Conservation (phyloP, 2,113 vertebrate species). For the Eudyptes chrysolophus region DNA sequence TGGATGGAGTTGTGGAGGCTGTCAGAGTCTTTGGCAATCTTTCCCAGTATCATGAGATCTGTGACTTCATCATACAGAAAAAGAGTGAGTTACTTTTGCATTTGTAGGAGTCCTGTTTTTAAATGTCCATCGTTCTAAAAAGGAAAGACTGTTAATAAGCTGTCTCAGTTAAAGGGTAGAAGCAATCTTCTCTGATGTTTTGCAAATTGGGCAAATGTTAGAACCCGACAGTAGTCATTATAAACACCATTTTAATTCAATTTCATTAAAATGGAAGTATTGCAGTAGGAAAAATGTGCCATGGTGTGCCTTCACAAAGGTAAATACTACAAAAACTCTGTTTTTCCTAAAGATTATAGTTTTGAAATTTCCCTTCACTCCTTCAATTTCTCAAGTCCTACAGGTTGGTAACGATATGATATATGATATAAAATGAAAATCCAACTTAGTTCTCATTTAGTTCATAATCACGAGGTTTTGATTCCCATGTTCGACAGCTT, state of each 20-base stretch:
- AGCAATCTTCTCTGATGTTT: neutral
- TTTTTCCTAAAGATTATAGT: neutral
- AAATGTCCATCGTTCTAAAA: neutral
- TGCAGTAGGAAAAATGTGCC: neutral
- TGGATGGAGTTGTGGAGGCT: constrained; percentile 84
- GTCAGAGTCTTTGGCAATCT: constrained; percentile 86
- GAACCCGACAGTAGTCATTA: neutral
- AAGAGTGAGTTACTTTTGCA: constrained; percentile 73
- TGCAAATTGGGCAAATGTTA: neutral
- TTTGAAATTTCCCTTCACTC: neutral
- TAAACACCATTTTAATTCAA: neutral
- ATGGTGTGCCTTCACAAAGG: neutral
- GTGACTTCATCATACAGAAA: constrained; percentile 81
- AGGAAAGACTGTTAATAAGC: neutral
- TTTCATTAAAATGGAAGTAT: neutral
- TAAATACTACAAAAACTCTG: neutral
- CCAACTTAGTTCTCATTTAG: neutral
- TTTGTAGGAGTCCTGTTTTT: constrained; percentile 1
- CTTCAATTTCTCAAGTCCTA: neutral
- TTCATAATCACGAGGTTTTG: neutral
- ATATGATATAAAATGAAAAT: neutral
- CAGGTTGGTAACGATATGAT: neutral
- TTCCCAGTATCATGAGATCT: constrained; percentile 79
- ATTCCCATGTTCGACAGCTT: neutral
- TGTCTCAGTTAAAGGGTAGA: constrained; percentile 1